Base-by-base conservation (phyloP, 1,140 invertebrate genomes). In the Caenorhabditis remanei region DNA sequence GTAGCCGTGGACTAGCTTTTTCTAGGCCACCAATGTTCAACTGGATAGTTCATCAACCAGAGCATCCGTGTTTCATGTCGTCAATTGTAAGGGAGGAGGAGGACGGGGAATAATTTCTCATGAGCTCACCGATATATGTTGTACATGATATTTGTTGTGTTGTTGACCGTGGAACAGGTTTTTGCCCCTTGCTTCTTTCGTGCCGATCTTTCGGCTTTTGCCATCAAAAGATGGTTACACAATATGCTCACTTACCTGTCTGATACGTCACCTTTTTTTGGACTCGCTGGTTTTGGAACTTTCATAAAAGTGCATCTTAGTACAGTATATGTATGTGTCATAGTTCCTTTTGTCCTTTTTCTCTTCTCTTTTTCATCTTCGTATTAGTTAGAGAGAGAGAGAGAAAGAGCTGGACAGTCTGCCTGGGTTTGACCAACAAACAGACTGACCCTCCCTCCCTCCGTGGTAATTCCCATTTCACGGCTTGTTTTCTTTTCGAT, bases 401-500 rank as follows among this genome's bases (percentile, higher is more conserved):
- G 32, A 32, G 32, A 32, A 32, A n/a, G 8, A 58, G n/a, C 19
- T 58, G 56, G 19, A 58, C 19, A 53, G 50, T 14, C 50, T 21
- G 21, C 32, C 65, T 65, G 9, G 40, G 40, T 71, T 71, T 71
- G 40, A 71, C 65, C 65, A 32, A 32, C 32, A 71, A 71, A 71
- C 65, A 46, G 11, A 71, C 65, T 71, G 65, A 71, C 65, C 65
- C 61, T 40, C 61, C 24, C 24, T 6, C 46, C 21, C 7, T 16
- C 71, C 46, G 71, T 79, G 71, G 71, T 79, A 79, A 79, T 79
- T 50, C 71, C 71, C 71, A 79, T 43, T 79, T 79, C 71, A 79
- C 71, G 71, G 71, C n/a, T 79, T 53, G 9, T n/a, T 32, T 71
- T 71, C 9, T 46, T 5, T 65, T 53, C 32, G 32, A 32, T 11